Conservation (phyloP, 2,888 invertebrate species). For the Eurytoma californica region DNA sequence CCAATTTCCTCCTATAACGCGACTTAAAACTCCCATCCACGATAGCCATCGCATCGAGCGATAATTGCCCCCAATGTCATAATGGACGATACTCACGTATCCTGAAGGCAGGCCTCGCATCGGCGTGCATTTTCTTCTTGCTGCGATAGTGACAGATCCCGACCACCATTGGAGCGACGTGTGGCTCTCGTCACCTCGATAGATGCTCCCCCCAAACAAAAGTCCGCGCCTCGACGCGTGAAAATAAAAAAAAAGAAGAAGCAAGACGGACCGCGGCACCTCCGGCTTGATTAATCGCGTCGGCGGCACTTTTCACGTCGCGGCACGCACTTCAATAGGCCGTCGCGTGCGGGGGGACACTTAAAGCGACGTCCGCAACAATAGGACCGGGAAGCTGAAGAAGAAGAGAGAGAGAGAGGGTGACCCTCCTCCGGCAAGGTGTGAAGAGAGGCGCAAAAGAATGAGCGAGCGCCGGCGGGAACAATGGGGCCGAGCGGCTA, state of each 20-base stretch:
- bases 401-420: conserved; percentile 45
- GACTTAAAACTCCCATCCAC: background rate
- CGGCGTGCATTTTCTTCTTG: conserved; percentile 67
- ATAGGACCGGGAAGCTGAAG: conserved; percentile 43
- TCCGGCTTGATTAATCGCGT: conserved; percentile 14
- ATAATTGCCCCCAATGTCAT: background rate
- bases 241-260: background rate
- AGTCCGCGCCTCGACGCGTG: background rate
- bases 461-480: background rate
- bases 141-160: conserved; percentile 67
- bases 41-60: background rate
- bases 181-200: conserved; percentile 19
- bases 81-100: conserved; percentile 66
- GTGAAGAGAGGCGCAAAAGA: conserved; percentile 32
- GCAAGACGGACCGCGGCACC: background rate
- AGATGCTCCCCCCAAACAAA: background rate
- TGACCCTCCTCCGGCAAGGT: background rate
- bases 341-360: background rate
- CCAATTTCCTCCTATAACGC: background rate
- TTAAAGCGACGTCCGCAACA: conserved; percentile 24
- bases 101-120: conserved; percentile 64
- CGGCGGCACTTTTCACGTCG: conserved; percentile 8
- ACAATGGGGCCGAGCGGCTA: conserved; percentile 3
- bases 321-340: background rate
- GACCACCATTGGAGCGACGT: conserved; percentile 65